Conservation (phyloP, 2,113 vertebrate species). For the Terrapene triunguis region DNA sequence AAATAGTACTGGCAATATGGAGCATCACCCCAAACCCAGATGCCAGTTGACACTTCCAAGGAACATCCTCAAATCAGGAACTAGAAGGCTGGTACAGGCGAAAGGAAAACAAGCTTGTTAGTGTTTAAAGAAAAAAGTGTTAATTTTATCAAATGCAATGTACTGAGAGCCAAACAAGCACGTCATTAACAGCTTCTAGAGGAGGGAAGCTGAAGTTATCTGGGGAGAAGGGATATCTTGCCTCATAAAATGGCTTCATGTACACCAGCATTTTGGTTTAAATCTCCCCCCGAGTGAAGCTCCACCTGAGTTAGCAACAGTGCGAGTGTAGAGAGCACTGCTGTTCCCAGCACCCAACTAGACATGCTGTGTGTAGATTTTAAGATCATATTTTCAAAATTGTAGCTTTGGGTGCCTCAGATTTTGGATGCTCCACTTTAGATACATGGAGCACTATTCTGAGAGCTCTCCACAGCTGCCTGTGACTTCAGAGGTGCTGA, state of each 20-base stretch:
- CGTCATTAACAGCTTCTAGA: constrained; percentile 24
- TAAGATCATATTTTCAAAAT: neutral
- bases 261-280: neutral
- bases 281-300: neutral
- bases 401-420: neutral
- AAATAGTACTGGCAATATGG: constrained; percentile 69
- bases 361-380: neutral
- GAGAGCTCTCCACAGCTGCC: neutral
- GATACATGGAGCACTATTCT: rapidly evolving
- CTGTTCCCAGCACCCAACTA: neutral
- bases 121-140: constrained; percentile 60
- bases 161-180: constrained; percentile 62
- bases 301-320: neutral
- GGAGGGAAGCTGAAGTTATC: constrained; percentile 3
- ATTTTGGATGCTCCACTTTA: neutral
- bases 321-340: rapidly evolving
- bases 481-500: neutral
- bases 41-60: constrained; percentile 69
- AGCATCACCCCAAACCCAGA: constrained; percentile 65
- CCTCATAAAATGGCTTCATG: neutral
- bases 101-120: constrained; percentile 71
- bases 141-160: constrained; percentile 65
- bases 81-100: constrained; percentile 68
- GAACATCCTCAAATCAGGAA: constrained; percentile 72
- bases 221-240: neutral